phyloP scores from a whole-genome alignment of 2,797 vertebrate species.

The Heteromormyrus szaboi region DNA sequence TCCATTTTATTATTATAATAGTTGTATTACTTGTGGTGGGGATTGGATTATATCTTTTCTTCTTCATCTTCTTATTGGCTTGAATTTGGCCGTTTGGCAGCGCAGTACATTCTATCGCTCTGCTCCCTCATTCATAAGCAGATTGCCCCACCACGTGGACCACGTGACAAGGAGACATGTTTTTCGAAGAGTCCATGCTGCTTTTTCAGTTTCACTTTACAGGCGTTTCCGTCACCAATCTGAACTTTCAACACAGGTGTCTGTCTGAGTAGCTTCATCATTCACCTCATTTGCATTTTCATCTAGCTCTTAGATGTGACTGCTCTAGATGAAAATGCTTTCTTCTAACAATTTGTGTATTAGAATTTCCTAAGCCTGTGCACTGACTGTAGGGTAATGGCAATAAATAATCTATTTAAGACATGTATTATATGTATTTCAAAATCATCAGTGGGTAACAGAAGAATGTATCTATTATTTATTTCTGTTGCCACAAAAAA shows the following conservation, averaged over 20 bases:
- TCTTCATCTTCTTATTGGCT: constrained; percentile 26
- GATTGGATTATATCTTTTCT: neutral
- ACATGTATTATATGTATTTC: neutral
- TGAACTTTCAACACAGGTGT: neutral
- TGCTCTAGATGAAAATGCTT: neutral
- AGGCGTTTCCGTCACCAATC: neutral
- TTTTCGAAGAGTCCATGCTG: constrained; percentile 14
- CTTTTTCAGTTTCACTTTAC: neutral
- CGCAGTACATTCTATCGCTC: constrained; percentile 37
- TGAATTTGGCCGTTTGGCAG: constrained; percentile 34
- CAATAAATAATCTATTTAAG: neutral
- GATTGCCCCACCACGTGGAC: constrained; percentile 59
- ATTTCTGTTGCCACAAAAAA: neutral
- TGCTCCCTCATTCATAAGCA: constrained; percentile 52
- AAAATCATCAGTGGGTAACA: neutral
- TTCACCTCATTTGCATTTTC: neutral
- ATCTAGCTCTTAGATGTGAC: neutral
- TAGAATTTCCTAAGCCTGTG: neutral
- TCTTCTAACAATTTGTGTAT: neutral
- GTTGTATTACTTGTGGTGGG: neutral
- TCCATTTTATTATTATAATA: neutral
- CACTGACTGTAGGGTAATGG: neutral
- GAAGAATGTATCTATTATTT: neutral
- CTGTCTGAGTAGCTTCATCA: neutral
- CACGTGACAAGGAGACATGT: constrained; percentile 31